Evolutionary conservation across 2,888 invertebrate genomes (phyloP), one percentile per base, ranked within the genome.

Genomic region (Blastobasis lacticolella): DNA sequence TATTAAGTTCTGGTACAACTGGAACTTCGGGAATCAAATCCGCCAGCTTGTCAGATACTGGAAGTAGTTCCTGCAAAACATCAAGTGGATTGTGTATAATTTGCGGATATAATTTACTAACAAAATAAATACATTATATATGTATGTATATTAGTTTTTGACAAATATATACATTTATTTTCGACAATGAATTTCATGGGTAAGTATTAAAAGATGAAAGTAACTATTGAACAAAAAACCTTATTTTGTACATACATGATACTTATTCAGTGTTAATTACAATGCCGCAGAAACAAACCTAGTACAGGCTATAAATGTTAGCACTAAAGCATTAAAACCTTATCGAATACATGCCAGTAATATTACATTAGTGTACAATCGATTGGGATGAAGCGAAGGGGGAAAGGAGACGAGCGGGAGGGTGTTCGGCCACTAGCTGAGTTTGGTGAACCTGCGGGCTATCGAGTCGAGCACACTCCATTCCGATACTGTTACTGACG

Each of bases 11-110:
- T 63, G 85, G 84, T 59, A 87, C 74, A 59, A 78, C 73, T 48
- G 87, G 81, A 50, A 86, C 67, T 63, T 87, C 87, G 7, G 87
- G 81, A 58, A 87, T 82, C 65, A 87, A 67, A 55, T 85, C 87
- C 38, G 81, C 76, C 62, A 87, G 70, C 69, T 87, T 87, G 65
- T 86, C 86, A 49, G 74, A 69, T 54, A 76, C 67, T 5, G 76
- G 67, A 52, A 79, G 57, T 38, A 70, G 61, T 37, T 86, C 87
- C 87, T 87, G 80, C 42, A 83, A 83, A 41, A 9, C n/a, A 38
- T 46, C n/a, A 10, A 37, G 37, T 23, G 6, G 6, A 37, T 9
- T 36, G 36, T 37, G 5, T 23, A 23, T 23, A 23, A 23, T 23
- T 23, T 23, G 23, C 3, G 3, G 23, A 23, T 23, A 23, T 2